These are phyloP conservation scores for Hyposoter didymator DNA, from an alignment of 2,888 invertebrate species.

Conservation along the genomic window DNA sequence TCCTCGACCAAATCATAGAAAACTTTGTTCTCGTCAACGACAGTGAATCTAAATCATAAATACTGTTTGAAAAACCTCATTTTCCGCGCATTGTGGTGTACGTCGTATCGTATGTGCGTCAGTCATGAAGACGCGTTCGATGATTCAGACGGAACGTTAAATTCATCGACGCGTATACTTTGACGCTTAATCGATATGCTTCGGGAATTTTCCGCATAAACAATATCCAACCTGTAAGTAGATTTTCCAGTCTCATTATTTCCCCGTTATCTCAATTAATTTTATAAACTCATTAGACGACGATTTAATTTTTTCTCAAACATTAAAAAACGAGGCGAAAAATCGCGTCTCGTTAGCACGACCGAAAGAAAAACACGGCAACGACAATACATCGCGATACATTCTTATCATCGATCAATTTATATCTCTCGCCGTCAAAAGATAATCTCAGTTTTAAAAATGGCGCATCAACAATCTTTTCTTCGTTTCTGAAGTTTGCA, in stretches of 20 bases:
- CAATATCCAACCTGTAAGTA: conserved; percentile 27
- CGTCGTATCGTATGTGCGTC: conserved; percentile 5
- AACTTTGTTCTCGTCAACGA: conserved; percentile 14
- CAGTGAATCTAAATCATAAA: conserved; percentile 4
- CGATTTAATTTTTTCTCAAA: neutral
- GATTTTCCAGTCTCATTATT: neutral
- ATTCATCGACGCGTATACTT: conserved; percentile 37
- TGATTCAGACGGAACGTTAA: conserved; percentile 44
- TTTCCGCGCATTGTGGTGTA: neutral
- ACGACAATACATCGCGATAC: neutral
- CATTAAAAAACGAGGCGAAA: neutral
- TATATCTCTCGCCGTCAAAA: conserved; percentile 2
- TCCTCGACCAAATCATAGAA: conserved; percentile 5
- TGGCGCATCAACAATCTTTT: neutral
- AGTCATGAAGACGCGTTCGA: conserved; percentile 24
- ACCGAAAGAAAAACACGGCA: neutral
- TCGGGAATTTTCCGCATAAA: conserved; percentile 19
- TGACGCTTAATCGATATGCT: conserved; percentile 39
- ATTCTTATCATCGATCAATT: conserved; percentile 20
- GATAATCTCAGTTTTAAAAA: conserved; percentile 9
- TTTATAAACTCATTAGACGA: neutral
- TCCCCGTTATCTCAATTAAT: neutral
- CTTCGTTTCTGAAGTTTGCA: too few species aligned
- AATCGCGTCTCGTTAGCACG: neutral
- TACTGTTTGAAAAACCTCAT: neutral